Conservation (phyloP, 2,888 invertebrate species). For the Drosophila nr. medialis region DNA sequence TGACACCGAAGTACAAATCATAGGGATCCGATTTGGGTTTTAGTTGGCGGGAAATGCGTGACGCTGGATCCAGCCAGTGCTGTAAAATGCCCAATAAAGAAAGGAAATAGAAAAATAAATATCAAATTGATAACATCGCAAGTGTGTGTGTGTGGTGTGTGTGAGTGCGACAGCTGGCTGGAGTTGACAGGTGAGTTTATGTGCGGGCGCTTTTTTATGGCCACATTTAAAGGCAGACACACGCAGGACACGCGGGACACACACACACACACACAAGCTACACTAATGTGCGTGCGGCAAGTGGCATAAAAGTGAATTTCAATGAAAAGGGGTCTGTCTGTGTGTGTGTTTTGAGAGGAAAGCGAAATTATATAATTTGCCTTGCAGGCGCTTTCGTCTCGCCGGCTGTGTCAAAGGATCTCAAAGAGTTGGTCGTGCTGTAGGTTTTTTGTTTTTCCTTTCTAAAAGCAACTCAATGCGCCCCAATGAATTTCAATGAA, state of each 20-base stretch:
- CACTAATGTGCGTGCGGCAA: constrained; percentile 44
- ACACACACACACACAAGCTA: constrained; percentile 2
- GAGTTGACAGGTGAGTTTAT: constrained; percentile 34
- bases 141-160: constrained; percentile 2
- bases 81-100: constrained; percentile 83
- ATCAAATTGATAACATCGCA: constrained; percentile 38
- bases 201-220: constrained; percentile 32
- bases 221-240: constrained; percentile 23
- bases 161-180: constrained; percentile 27
- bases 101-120: constrained; percentile 28
- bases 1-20: constrained; percentile 97
- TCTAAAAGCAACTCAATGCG: constrained; percentile 61
- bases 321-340: constrained; percentile 41
- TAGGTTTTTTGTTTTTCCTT: constrained; percentile 48
- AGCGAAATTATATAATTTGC: constrained; percentile 73
- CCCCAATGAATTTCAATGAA: constrained; percentile 79
- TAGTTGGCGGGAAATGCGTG: constrained; percentile 94
- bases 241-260: constrained; percentile 15
- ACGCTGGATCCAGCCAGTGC: constrained; percentile 98
- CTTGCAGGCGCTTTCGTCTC: constrained; percentile 55
- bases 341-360: constrained; percentile 44
- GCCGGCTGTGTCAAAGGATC: constrained; percentile 45
- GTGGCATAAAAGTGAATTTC: constrained; percentile 55
- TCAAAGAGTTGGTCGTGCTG: constrained; percentile 60
- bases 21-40: constrained; percentile 90